These are phyloP conservation scores for Drosophila recens DNA, from an alignment of 2,888 invertebrate genomes.

Conservation along the genomic window DNA sequence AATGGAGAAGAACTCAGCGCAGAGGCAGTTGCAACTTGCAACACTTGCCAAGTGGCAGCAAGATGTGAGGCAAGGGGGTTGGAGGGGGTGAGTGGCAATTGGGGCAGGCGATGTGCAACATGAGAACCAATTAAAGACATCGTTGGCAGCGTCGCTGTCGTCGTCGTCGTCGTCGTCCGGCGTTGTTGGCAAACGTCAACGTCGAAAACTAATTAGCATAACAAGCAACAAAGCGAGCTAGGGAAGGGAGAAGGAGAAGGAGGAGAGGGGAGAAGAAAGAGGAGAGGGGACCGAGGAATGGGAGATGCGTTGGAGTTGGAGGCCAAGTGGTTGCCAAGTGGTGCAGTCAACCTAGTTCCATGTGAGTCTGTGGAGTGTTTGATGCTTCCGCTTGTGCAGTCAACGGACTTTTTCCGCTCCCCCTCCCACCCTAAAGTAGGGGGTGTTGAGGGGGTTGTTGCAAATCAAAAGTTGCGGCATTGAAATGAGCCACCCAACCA, in stretches of 20 bases:
- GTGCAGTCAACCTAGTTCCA: constrained; percentile 37
- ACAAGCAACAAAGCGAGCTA: constrained; percentile 72
- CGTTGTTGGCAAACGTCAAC: constrained; percentile 81
- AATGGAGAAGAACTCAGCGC: constrained; percentile 7
- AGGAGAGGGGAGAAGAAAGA: neutral
- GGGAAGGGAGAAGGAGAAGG: constrained; percentile 12
- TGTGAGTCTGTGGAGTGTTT: constrained; percentile 26
- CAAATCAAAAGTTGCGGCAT: constrained; percentile 75
- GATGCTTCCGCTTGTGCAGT: constrained; percentile 40
- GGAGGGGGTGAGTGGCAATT: constrained; percentile 7
- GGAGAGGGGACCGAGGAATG: neutral
- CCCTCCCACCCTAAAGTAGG: neutral
- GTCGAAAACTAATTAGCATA: constrained; percentile 84
- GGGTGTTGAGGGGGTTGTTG: neutral
- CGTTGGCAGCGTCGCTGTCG: constrained; percentile 62
- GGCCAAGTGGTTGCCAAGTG: constrained; percentile 39
- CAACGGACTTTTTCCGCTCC: neutral
- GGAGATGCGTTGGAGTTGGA: constrained; percentile 23
- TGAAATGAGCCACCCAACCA: constrained; percentile 53
- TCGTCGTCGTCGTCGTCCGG: constrained; percentile 53
- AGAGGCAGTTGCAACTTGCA: constrained; percentile 32
- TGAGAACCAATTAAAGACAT: constrained; percentile 84
- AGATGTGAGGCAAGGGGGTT: neutral
- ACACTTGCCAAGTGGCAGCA: constrained; percentile 41
- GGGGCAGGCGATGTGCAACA: constrained; percentile 69